These are phyloP conservation scores for Thamnaconus septentrionalis DNA, from an alignment of 2,113 vertebrate genomes.

Conservation along the genomic window DNA sequence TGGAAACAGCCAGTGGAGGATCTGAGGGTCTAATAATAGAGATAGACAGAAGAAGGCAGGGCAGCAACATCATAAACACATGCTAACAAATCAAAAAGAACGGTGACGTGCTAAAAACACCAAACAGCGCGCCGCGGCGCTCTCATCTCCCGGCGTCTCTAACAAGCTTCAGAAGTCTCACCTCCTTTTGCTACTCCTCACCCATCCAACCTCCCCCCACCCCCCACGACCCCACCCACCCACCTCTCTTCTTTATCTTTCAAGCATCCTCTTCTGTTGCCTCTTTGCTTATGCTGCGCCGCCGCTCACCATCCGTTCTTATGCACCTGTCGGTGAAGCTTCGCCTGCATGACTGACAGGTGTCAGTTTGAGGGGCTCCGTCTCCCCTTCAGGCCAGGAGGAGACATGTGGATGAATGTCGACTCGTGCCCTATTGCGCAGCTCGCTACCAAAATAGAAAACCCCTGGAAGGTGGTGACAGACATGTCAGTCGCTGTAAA, in stretches of 20 bases:
- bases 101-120: slow-evolving; percentile 64
- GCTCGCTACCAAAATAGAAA: slow-evolving; percentile 50
- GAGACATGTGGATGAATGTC: slow-evolving; percentile 25
- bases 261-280: slow-evolving; percentile 38
- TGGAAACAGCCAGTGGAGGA: slow-evolving; percentile 65
- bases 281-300: slow-evolving; percentile 27
- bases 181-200: slow-evolving; percentile 54
- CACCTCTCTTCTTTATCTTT: slow-evolving; percentile 54
- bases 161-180: slow-evolving; percentile 69
- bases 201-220: slow-evolving; percentile 46
- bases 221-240: slow-evolving; percentile 8
- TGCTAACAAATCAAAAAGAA: slow-evolving; percentile 70
- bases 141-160: slow-evolving; percentile 59
- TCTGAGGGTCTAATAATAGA: slow-evolving; percentile 74
- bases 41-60: slow-evolving; percentile 65
- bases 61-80: slow-evolving; percentile 71
- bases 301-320: slow-evolving; percentile 45
- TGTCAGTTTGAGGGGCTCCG: slow-evolving; percentile 60
- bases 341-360: slow-evolving; percentile 66
- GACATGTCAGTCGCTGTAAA: background rate
- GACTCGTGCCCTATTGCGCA: slow-evolving; percentile 11
- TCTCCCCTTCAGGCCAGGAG: slow-evolving; percentile 43
- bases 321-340: slow-evolving; percentile 50
- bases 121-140: slow-evolving; percentile 41
- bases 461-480: slow-evolving; percentile 34